Percentiles rank a stretch among this genome's conserved stretches.
Evolutionary conservation across 2,797 vertebrate genomes (phyloP).

Genomic region (Kryptolebias ocellatus): DNA sequence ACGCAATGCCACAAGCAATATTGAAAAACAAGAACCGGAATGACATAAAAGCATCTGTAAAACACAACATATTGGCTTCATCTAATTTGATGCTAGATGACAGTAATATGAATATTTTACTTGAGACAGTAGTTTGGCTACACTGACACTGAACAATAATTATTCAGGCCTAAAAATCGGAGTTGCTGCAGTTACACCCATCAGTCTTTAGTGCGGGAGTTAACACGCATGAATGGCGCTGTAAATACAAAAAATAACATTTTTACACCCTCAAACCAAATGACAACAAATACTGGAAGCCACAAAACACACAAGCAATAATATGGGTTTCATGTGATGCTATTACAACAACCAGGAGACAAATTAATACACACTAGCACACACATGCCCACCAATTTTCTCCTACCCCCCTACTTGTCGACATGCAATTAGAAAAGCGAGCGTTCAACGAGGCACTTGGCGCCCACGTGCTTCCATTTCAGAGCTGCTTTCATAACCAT

Average conservation of each 20-base stretch:
- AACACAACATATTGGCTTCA: too few relatives aligned
- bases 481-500: slow-evolving; percentile 60
- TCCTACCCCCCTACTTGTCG: slow-evolving; percentile 36
- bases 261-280: slow-evolving; percentile 39
- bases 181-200: slow-evolving; percentile 11
- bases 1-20: too few relatives aligned
- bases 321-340: slow-evolving; percentile 50
- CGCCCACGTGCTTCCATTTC: slow-evolving; percentile 75
- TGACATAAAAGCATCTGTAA: too few relatives aligned
- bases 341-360: slow-evolving; percentile 43
- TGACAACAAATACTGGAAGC: slow-evolving; percentile 31
- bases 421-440: slow-evolving; percentile 69
- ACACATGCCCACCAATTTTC: slow-evolving; percentile 43
- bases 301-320: slow-evolving; percentile 56
- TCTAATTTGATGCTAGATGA: too few relatives aligned
- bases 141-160: slow-evolving; percentile 33
- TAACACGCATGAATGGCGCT: neutral
- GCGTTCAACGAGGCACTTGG: slow-evolving; percentile 63
- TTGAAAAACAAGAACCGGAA: too few relatives aligned
- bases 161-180: slow-evolving; percentile 1
- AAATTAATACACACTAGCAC: slow-evolving; percentile 20
- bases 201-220: slow-evolving; percentile 16
- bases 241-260: slow-evolving; percentile 30
- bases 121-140: neutral
- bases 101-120: too few relatives aligned